Evolutionary conservation across 1,140 invertebrate species (phyloP).

Genomic region (Scaptomyza hsui): DNA sequence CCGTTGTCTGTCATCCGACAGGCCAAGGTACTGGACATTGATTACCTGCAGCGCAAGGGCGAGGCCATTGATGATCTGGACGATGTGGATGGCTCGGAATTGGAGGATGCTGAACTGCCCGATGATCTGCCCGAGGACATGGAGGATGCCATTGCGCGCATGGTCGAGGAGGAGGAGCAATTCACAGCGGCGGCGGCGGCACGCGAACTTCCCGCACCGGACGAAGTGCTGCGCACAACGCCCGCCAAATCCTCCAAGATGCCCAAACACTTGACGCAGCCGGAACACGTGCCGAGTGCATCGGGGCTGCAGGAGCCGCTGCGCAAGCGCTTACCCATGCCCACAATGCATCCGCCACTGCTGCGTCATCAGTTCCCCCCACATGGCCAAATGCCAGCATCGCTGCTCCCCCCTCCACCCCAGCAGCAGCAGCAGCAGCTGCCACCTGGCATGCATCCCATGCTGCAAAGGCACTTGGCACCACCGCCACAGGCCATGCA

Average conservation of each 20-base stretch:
- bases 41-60: slow-evolving; percentile 83
- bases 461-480: slow-evolving; percentile 65
- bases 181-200: slow-evolving; percentile 85
- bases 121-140: slow-evolving; percentile 84
- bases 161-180: slow-evolving; percentile 87
- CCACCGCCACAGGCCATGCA: slow-evolving; percentile 69
- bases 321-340: slow-evolving; percentile 83
- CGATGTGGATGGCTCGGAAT: slow-evolving; percentile 74
- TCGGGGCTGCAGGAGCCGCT: slow-evolving; percentile 79
- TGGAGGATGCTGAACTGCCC: slow-evolving; percentile 74
- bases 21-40: slow-evolving; percentile 83
- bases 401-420: slow-evolving; percentile 53
- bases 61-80: slow-evolving; percentile 65
- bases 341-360: slow-evolving; percentile 79
- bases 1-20: slow-evolving; percentile 80
- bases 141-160: slow-evolving; percentile 86
- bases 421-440: slow-evolving; percentile 19
- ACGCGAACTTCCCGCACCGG: slow-evolving; percentile 85
- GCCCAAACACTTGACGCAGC: slow-evolving; percentile 17
- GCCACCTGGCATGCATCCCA: slow-evolving; percentile 60
- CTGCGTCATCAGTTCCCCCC: slow-evolving; percentile 75
- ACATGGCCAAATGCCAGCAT: slow-evolving; percentile 48
- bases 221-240: slow-evolving; percentile 85
- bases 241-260: slow-evolving; percentile 58
- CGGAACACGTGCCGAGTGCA: slow-evolving; percentile 11